Base-by-base conservation (phyloP, 2,113 vertebrate species). In the Boulengeromyrus knoepffleri region DNA sequence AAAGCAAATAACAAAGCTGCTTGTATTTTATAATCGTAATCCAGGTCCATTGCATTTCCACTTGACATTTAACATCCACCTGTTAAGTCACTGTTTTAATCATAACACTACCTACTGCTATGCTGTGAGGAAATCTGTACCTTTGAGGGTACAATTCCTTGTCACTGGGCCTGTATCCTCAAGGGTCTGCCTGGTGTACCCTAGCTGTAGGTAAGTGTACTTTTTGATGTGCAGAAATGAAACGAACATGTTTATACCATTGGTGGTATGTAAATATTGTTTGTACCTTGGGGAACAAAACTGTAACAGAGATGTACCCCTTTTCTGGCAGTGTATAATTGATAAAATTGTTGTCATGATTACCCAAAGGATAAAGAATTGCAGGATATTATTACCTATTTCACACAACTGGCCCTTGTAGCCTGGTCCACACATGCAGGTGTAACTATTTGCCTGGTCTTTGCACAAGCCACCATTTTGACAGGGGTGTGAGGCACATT, bases 391-490 rank as follows among this genome's bases (percentile, higher is more conserved):
- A 2, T 88, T 93, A 97, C 96, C 96, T 94, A 93, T 96, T 92
- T 96, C 95, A 94, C 96, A 97, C 46, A 93, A 91, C 85, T 86
- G 85, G 45, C 96, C 96, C 1, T 92, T 95, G 93, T 94, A 96
- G 86, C 95, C 95, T 49, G 92, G 85, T 86, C 91, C 92, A 91
- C 96, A 97, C 3, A 91, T 92, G 91, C 96, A 97, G 90, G 88
- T 90, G 91, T 96, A 96, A 88, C 92, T 90, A 88, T 95, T 95
- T 62, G 94, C 91, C 91, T 89, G 91, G 93, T 97, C 95, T 70
- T 89, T 89, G 92, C 96, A 97, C 5, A 93, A 94, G 17, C 95
- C 96, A 92, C 94, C 94, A 0, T 96, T 96, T 93, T 95, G 95
- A 92, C 96, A 97, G 2, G 96, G 95, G 77, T 90, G 27, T 8